Evolutionary conservation across 2,888 invertebrate genomes (phyloP).

Genomic region (Ornithoptera priamus): DNA sequence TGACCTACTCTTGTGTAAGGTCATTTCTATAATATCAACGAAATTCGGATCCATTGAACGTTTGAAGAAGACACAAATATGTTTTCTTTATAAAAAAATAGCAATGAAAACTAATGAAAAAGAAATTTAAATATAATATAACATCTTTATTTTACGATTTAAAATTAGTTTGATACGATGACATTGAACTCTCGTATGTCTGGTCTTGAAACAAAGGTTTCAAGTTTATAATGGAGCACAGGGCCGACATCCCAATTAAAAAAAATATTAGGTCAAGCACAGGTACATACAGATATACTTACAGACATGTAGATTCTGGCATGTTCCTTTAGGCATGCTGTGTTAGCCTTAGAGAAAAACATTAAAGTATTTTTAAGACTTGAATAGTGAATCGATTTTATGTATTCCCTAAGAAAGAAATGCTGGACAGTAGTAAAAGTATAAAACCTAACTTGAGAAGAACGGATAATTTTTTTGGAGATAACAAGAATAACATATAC

Average conservation of each 20-base stretch:
- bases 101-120: slow-evolving; percentile 13
- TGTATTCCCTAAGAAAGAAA: too few relatives aligned
- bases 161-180: slow-evolving; percentile 22
- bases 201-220: slow-evolving; percentile 34
- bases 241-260: slow-evolving; percentile 15
- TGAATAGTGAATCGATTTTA: too few relatives aligned
- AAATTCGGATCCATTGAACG: slow-evolving; percentile 6
- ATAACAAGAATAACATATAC: too few relatives aligned
- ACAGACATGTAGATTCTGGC: not conserved
- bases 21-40: slow-evolving; percentile 8
- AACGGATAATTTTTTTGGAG: too few relatives aligned
- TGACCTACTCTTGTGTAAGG: slow-evolving; percentile 28
- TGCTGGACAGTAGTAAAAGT: too few relatives aligned
- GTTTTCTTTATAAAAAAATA: slow-evolving; percentile 9
- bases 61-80: not conserved
- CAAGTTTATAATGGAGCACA: slow-evolving; percentile 6
- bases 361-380: not conserved
- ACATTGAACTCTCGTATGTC: slow-evolving; percentile 35
- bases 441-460: too few relatives aligned
- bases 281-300: slow-evolving; percentile 1
- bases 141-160: slow-evolving; percentile 11
- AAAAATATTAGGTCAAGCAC: slow-evolving; percentile 28
- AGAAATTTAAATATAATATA: slow-evolving; percentile 6
- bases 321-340: slow-evolving; percentile 9
- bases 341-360: slow-evolving; percentile 2